A percentile compares a stretch with the other conserved stretches of the same genome.
These are phyloP conservation scores for Paradoxurus hermaphroditus DNA, from an alignment of 2,113 vertebrate species.

Conservation along the genomic window DNA sequence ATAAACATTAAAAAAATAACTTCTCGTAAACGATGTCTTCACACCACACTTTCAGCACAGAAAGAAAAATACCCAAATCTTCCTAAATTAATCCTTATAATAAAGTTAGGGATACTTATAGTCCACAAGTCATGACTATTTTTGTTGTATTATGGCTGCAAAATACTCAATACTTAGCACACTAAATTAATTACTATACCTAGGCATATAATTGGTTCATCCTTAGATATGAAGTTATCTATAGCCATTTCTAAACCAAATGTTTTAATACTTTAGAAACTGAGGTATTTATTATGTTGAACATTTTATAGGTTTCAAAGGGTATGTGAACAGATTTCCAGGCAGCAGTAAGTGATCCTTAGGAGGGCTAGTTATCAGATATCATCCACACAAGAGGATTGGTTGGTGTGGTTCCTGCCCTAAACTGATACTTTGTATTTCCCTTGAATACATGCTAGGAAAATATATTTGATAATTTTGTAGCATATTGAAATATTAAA, in stretches of 20 bases:
- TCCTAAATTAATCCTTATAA: conserved; percentile 3
- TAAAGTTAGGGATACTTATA: background rate
- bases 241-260: background rate
- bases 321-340: background rate
- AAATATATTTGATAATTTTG: background rate
- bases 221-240: background rate
- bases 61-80: background rate
- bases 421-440: background rate
- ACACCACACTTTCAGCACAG: background rate
- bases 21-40: background rate
- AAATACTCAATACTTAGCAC: background rate
- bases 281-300: background rate
- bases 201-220: background rate
- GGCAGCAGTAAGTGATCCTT: background rate
- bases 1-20: background rate
- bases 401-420: background rate
- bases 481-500: background rate
- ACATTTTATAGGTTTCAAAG: background rate
- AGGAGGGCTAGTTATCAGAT: background rate
- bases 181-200: background rate
- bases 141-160: background rate
- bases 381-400: background rate
- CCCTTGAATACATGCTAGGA: background rate
- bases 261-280: background rate
- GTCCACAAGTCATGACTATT: background rate